Base-by-base conservation (phyloP, 1,140 invertebrate species). In the Brachystomella parvula region DNA sequence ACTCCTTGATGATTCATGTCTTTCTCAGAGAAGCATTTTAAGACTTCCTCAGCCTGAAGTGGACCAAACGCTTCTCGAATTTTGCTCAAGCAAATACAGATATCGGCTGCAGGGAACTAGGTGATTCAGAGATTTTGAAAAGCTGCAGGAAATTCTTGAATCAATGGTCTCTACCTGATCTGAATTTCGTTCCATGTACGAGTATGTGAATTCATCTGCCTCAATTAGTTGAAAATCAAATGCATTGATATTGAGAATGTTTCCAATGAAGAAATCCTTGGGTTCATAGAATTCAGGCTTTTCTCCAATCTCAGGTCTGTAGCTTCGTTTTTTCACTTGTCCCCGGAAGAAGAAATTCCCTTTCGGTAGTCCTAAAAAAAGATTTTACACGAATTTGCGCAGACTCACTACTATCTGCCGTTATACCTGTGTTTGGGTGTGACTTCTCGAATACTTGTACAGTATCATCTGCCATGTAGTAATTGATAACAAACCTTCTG, bases 111-210 rank as follows among this genome's bases (percentile, higher is more conserved):
- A 6, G 71, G 71, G 58, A 73, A 73, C 71, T 73, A n/a, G 0
- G 65, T 21, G 26, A 63, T 24, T 47, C 26, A 19, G 44, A 62
- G 35, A 29, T 17, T 30, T 21, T 12, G 15, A 12, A 60, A 60
- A 6, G 26, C 21, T 31, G n/a, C 19, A 39, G 35, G 35, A 33
- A 28, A 61, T 33, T n/a, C 6, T 39, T 6, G 29, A 31, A 56
- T 57, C 28, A 32, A 9, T n/a, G 17, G 28, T 21, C 56, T 71
- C 76, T 74, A 91, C 89, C 82, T 89, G 82, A 68, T 83, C 75
- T 64, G 82, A 76, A 78, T 91, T 79, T n/a, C 85, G 74, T 77
- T 96, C 92, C 91, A 95, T 90, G 76, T 91, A 94, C 53, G 85
- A 81, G 62, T 92, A 79, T 2, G 88, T 86, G 77, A 92, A 94